Evolutionary conservation across 1,140 invertebrate species (phyloP).

Genomic region (Drosophila aff.): DNA sequence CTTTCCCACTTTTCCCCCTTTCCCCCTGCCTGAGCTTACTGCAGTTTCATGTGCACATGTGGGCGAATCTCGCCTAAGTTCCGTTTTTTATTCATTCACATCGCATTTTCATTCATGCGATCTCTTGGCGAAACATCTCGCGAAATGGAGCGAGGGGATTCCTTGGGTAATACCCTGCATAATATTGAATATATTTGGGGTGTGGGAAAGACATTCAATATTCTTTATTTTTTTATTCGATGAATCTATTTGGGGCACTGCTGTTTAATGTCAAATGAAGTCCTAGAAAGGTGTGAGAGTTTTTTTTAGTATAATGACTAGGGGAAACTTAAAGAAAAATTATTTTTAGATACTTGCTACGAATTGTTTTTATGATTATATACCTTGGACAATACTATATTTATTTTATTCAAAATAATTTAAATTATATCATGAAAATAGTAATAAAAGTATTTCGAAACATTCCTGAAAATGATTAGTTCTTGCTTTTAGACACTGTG

Average conservation of each 20-base stretch:
- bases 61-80: slow-evolving; percentile 39
- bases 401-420: background rate
- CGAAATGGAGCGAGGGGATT: slow-evolving; percentile 22
- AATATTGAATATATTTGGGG: background rate
- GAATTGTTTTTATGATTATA: too few species aligned
- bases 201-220: background rate
- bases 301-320: background rate
- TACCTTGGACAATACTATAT: background rate
- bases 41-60: slow-evolving; percentile 43
- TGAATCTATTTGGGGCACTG: background rate
- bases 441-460: too few species aligned
- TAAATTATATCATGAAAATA: background rate
- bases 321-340: too few species aligned
- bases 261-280: background rate
- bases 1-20: background rate
- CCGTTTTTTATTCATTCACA: slow-evolving; percentile 75
- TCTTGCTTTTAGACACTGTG: too few species aligned
- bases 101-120: slow-evolving; percentile 74
- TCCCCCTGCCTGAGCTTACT: slow-evolving; percentile 21
- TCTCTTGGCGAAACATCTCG: slow-evolving; percentile 27
- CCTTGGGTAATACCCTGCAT: slow-evolving; percentile 11
- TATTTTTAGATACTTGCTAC: too few species aligned
- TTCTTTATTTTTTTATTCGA: background rate
- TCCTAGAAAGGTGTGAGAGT: background rate
- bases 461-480: too few species aligned